A percentile compares a stretch with the other conserved stretches of the same genome.
phyloP scores from a whole-genome alignment of 2,113 vertebrate genomes.

The Anhinga anhinga region DNA sequence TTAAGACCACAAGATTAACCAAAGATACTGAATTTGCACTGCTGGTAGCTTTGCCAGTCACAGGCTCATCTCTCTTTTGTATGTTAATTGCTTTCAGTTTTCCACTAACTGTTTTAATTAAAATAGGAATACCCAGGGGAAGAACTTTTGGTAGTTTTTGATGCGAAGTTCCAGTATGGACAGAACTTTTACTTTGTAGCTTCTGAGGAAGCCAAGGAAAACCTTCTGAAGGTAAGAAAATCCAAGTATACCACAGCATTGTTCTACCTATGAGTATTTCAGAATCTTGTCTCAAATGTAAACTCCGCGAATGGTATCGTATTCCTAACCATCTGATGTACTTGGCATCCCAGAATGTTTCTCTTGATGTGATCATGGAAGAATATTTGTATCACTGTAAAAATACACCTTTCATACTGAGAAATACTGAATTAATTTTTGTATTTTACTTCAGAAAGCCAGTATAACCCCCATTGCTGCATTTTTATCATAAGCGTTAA shows the following conservation, averaged over 20 bases:
- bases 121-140: constrained; percentile 88
- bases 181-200: constrained; percentile 87
- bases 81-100: background rate
- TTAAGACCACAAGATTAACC: background rate
- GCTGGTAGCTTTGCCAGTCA: background rate
- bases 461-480: background rate
- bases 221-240: constrained; percentile 79
- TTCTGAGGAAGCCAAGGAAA: constrained; percentile 86
- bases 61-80: background rate
- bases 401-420: background rate
- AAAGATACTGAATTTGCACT: background rate
- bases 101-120: background rate
- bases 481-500: background rate
- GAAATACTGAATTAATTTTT: background rate
- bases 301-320: background rate
- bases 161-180: constrained; percentile 83
- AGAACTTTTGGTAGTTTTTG: constrained; percentile 87
- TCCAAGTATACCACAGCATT: background rate
- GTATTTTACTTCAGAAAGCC: background rate
- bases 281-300: background rate
- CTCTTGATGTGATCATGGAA: background rate
- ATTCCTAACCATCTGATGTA: background rate
- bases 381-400: background rate
- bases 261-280: background rate
- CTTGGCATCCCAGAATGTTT: background rate